phyloP scores from a whole-genome alignment of 2,797 vertebrate genomes.

The Coracias cyanogaster region DNA sequence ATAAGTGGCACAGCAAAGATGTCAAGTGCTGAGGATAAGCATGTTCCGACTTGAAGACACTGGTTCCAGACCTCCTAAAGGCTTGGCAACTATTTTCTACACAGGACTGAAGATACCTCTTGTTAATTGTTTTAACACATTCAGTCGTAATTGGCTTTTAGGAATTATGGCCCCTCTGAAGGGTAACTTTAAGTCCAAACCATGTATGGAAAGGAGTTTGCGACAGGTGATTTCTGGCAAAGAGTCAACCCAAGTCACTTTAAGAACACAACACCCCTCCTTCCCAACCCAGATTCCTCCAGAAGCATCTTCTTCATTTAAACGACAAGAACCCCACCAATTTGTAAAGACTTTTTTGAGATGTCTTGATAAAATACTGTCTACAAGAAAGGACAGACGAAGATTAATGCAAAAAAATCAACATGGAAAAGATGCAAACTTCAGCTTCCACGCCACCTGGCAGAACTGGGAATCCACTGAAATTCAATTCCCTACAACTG shows the following conservation, averaged over 20 bases:
- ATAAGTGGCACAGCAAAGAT: neutral
- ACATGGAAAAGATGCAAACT: neutral
- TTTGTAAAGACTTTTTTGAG: neutral
- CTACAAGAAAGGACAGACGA: neutral
- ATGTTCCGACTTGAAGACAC: neutral
- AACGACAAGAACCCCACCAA: neutral
- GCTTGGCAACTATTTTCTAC: neutral
- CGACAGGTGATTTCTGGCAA: neutral
- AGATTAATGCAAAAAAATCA: neutral
- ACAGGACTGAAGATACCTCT: neutral
- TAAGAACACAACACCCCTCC: neutral
- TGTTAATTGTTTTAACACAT: neutral
- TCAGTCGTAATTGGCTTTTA: neutral
- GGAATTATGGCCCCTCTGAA: neutral
- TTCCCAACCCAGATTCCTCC: neutral
- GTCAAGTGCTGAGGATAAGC: neutral
- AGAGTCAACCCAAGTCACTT: neutral
- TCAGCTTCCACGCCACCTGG: neutral
- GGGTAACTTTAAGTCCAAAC: neutral
- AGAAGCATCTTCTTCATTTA: neutral
- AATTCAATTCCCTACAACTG: neutral
- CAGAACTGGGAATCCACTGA: neutral
- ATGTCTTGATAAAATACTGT: neutral
- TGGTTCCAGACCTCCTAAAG: neutral
- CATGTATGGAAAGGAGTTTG: neutral